These are phyloP conservation scores for Synanthedon formicaeformis DNA, from an alignment of 2,888 invertebrate species.

Conservation along the genomic window DNA sequence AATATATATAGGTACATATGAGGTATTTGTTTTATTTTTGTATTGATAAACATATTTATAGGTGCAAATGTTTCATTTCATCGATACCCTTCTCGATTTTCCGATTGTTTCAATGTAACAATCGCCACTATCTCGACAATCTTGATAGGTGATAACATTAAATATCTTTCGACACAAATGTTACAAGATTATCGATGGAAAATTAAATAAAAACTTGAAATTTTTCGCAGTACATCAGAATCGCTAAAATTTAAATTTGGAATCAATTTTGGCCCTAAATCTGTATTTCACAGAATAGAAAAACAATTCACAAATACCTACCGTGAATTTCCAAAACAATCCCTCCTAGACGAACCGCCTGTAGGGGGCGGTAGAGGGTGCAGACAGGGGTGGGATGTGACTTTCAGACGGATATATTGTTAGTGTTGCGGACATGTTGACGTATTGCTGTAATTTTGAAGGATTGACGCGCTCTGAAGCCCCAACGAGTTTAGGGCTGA, in stretches of 20 bases:
- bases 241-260: no score
- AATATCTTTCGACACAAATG: no score
- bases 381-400: conserved; percentile 20
- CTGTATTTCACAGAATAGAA: no score
- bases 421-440: conserved; percentile 1
- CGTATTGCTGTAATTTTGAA: conserved; percentile 23
- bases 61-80: not conserved
- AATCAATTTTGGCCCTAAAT: no score
- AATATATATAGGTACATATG: no score
- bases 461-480: not conserved
- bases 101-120: conserved; percentile 14
- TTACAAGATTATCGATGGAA: no score
- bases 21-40: not conserved
- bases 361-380: conserved; percentile 3
- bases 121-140: conserved; percentile 16
- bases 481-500: no score
- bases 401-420: conserved; percentile 28
- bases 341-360: not conserved
- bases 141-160: no score
- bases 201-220: no score
- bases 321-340: no score
- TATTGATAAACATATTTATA: not conserved
- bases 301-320: no score
- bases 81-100: not conserved
- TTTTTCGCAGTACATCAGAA: no score